Base-by-base conservation (phyloP, 2,113 vertebrate species). In the Amphiprion ocellaris region DNA sequence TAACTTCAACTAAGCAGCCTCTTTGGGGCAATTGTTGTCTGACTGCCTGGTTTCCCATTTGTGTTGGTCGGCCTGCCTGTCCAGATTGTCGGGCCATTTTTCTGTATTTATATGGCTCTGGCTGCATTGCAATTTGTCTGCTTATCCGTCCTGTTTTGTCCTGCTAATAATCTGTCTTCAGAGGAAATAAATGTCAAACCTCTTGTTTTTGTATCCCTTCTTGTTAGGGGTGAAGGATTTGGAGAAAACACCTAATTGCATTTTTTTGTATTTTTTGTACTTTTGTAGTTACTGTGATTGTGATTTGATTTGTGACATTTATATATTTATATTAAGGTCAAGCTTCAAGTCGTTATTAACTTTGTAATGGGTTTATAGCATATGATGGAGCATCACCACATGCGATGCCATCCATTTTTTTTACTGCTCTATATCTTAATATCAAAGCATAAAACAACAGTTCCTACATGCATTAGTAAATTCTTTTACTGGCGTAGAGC, bases 1-100 rank as follows among this genome's bases (percentile, higher is more conserved):
- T 7, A 60, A 19, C 61, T 28, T 60, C 9, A 41, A 68, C 52
- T 17, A 49, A 66, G 47, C 41, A 53, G 53, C 0, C 39, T 68
- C 52, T 71, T 69, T 52, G 47, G 59, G 64, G 9, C 4, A 26
- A 50, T 58, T 61, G 64, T 37, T 77, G 53, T 56, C 19, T 54
- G 5, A 41, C 62, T 55, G 68, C 7, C 39, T 70, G 53, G 9
- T 37, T 69, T 66, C 70, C 39, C 59, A 41, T 65, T 65, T 7
- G 11, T 44, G 69, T 74, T 1, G 2, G 39, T 66, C 3, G 10
- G 24, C 65, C 46, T 65, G 47, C 50, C 37, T 47, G 41, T 69
- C 68, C 30, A 53, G 23, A 73, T 41, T 49, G 23, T 24, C 26
- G 52, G n/a, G 55, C 4, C 33, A 28, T 77, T 54, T 37, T 5